Evolutionary conservation across 2,797 vertebrate species (phyloP).

Genomic region (Xenentodon cancila): DNA sequence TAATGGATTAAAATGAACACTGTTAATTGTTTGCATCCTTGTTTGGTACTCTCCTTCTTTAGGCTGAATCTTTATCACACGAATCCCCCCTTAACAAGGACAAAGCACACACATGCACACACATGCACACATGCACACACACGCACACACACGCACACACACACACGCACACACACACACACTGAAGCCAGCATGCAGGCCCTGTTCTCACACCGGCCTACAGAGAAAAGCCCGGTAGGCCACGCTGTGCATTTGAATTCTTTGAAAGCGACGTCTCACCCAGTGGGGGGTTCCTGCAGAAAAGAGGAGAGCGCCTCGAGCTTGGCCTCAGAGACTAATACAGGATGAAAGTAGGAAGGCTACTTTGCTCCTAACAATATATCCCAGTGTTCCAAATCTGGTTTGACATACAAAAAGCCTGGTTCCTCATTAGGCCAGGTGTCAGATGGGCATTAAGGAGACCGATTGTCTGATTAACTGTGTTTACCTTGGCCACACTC

Average conservation of each 20-base stretch:
- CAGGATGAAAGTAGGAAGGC: conserved; percentile 63
- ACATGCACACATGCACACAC: too few relatives aligned
- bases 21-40: conserved; percentile 15
- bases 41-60: conserved; percentile 10
- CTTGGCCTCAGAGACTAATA: conserved; percentile 52
- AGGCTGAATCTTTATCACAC: conserved; percentile 33
- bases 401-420: conserved; percentile 25
- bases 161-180: not conserved
- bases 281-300: conserved; percentile 74
- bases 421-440: conserved; percentile 47
- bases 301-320: conserved; percentile 53
- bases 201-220: conserved; percentile 62
- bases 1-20: conserved; percentile 32
- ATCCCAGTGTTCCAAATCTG: conserved; percentile 30
- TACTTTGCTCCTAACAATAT: conserved; percentile 45
- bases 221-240: conserved; percentile 36
- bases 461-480: conserved; percentile 62
- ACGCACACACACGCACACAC: too few relatives aligned
- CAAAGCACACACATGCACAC: too few relatives aligned
- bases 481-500: conserved; percentile 74
- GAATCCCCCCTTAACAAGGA: conserved; percentile 24
- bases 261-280: conserved; percentile 71
- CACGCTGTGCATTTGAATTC: conserved; percentile 61
- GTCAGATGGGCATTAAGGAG: conserved; percentile 37
- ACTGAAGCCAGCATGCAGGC: conserved; percentile 30